Evolutionary conservation across 2,797 vertebrate species (phyloP).

Genomic region (Pampus argenteus): DNA sequence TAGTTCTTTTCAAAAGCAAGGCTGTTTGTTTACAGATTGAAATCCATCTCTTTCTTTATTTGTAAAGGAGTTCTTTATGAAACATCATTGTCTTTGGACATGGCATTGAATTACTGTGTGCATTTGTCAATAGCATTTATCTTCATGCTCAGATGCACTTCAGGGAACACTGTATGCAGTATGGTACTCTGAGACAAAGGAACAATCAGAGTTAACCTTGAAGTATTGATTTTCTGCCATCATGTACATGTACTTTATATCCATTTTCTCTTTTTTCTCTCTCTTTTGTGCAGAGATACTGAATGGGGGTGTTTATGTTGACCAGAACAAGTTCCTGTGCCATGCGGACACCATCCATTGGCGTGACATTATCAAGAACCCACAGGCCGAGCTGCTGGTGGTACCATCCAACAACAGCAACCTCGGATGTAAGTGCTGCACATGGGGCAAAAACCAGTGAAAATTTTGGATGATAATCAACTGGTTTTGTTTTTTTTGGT

Average conservation of each 20-base stretch:
- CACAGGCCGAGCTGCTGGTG: constrained; percentile 94
- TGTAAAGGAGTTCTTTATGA: constrained; percentile 19
- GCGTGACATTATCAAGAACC: constrained; percentile 96
- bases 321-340: constrained; percentile 98
- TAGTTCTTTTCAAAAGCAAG: not conserved
- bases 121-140: constrained; percentile 79
- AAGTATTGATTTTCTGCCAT: constrained; percentile 78
- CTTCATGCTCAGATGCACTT: constrained; percentile 72
- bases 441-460: not conserved
- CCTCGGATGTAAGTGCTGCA: constrained; percentile 85
- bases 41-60: constrained; percentile 45
- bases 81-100: constrained; percentile 54
- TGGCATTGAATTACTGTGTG: constrained; percentile 64
- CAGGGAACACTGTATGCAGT: constrained; percentile 44
- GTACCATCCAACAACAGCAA: constrained; percentile 95
- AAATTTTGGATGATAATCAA: constrained; percentile 24
- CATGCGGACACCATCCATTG: constrained; percentile 97
- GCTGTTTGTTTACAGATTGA: constrained; percentile 14
- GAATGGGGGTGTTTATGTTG: constrained; percentile 96
- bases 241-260: constrained; percentile 55
- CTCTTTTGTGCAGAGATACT: constrained; percentile 90
- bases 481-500: not conserved
- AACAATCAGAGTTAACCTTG: constrained; percentile 74
- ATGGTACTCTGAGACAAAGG: constrained; percentile 58
- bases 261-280: constrained; percentile 34